Evolutionary conservation across 30 jellyfish, hydroid and myxozoan genomes (phyloP).

Genomic region (Aurelia sp.): DNA sequence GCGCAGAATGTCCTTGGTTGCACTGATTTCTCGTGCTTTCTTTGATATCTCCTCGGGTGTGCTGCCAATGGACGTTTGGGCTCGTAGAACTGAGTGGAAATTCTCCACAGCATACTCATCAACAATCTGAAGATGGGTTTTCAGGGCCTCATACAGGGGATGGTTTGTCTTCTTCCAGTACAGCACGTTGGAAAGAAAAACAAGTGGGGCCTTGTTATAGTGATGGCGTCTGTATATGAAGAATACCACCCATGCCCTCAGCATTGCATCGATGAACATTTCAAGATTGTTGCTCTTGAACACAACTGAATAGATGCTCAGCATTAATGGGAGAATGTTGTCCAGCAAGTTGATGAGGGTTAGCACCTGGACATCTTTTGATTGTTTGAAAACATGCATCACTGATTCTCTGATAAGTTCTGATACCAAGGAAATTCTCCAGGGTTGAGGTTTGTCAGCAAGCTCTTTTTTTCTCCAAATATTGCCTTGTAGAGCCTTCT

Average conservation of each 20-base stretch:
- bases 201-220: not conserved
- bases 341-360: slow-evolving; percentile 39
- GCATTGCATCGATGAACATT: not conserved
- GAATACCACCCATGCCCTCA: slow-evolving; percentile 21
- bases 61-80: not conserved
- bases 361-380: slow-evolving; percentile 26
- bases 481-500: slow-evolving; percentile 10
- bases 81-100: not conserved
- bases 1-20: not conserved
- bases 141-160: too few species aligned
- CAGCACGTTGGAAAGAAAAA: not conserved
- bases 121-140: too few species aligned
- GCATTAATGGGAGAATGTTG: slow-evolving; percentile 21
- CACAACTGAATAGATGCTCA: slow-evolving; percentile 5
- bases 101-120: slow-evolving; percentile 11
- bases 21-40: not conserved
- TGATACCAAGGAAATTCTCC: slow-evolving; percentile 6
- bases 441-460: slow-evolving; percentile 39
- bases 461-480: slow-evolving; percentile 42
- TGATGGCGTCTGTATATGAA: not conserved
- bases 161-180: not conserved
- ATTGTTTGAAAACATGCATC: not conserved
- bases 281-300: not conserved
- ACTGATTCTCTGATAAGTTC: slow-evolving; percentile 36
- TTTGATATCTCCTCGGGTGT: not conserved